These are phyloP conservation scores for Lanius collurio DNA, from an alignment of 2,113 vertebrate species.

Conservation along the genomic window DNA sequence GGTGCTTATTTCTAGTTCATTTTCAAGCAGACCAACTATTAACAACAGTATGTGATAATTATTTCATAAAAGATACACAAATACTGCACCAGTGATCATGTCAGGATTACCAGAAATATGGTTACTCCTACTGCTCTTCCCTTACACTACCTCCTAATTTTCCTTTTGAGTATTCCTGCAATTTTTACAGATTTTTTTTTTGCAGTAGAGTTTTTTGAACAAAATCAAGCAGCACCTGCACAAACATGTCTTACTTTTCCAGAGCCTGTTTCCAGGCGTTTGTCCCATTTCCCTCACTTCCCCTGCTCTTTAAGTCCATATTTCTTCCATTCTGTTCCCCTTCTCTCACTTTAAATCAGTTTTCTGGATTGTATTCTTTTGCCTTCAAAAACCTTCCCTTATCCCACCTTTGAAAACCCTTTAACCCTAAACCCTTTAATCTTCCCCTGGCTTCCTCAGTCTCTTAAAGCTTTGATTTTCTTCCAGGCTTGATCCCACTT, in stretches of 20 bases:
- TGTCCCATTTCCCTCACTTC: neutral
- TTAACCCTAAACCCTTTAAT: neutral
- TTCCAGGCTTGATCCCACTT: neutral
- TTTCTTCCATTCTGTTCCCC: neutral
- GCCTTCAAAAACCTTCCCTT: neutral
- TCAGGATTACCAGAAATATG: neutral
- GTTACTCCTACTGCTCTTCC: neutral
- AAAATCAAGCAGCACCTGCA: neutral
- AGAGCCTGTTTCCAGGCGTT: too few species aligned
- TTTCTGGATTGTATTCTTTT: neutral
- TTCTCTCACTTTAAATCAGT: neutral
- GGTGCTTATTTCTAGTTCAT: rapidly evolving
- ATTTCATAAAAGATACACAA: neutral
- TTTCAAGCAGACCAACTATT: neutral
- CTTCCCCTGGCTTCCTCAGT: neutral
- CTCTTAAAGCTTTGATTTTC: neutral
- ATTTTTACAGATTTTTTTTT: neutral
- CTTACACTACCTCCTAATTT: rapidly evolving
- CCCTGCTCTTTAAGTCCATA: rapidly evolving
- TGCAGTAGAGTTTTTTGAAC: neutral
- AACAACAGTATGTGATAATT: neutral
- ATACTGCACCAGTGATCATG: too few species aligned
- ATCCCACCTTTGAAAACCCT: neutral
- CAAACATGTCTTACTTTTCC: neutral
- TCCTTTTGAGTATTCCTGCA: neutral